Base-by-base conservation (phyloP, 2,888 invertebrate genomes). In the Acronicta leporina region DNA sequence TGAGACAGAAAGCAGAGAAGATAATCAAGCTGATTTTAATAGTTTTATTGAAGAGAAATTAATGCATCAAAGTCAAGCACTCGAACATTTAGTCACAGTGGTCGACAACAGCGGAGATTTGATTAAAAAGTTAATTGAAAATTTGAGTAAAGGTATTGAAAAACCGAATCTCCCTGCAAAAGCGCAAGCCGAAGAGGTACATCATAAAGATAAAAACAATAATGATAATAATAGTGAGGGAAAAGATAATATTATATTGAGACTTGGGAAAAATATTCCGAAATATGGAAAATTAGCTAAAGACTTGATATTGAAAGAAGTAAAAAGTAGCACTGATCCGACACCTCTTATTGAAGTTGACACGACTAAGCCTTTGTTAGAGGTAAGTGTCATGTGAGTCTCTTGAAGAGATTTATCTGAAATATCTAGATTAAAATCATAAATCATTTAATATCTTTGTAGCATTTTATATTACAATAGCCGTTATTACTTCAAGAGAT, bases 31-130 rank as follows among this genome's bases (percentile, higher is more conserved):
- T 52, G 74, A 49, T 33, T 80, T 85, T 20, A 70, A 61, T 27
- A 70, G 81, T 8, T 88, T 87, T 58, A 68, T 92, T 14, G 87
- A 88, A 70, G 85, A 90, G 6, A 88, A 86, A 57, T 64, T 92
- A 38, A 75, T 84, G 42, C 80, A 90, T 55, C 90, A 92, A 33
- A 82, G 83, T 11, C 87, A 88, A 80, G 87, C 87, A 0, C 75
- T 92, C 54, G 89, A 90, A 48, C 78, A 85, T 51, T 67, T 93
- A 15, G 54, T 89, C 4, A 80, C 77, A 66, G 56, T 80, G 15
- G 76, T 82, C 1, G 74, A 86, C 60, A 62, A 48, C 0, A 86
- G 82, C 43, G 85, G 83, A 62, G 83, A 86, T 5, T 50, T 87
- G 1, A 80, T 79, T 2, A 84, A 85, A 61, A 69, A 75, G 15